Percentiles rank a stretch among this genome's conserved stretches.
phyloP scores from a whole-genome alignment of 1,140 invertebrate species.

The Aphelenchoides besseyi region DNA sequence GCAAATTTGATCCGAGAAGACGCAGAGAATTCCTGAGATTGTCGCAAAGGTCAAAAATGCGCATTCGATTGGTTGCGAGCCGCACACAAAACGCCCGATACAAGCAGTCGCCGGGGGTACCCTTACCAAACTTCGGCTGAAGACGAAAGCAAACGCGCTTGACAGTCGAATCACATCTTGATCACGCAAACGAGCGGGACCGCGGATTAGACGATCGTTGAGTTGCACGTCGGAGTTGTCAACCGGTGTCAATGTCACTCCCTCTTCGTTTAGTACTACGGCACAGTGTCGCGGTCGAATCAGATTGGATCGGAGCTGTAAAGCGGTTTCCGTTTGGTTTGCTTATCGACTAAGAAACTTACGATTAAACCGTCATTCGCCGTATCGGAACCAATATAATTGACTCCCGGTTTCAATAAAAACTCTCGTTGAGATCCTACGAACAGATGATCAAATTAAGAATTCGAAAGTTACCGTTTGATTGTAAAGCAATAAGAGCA shows the following conservation, averaged over 20 bases:
- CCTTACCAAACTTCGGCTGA: slow-evolving; percentile 11
- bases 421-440: no score
- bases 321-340: not conserved
- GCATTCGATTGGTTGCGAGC: not conserved
- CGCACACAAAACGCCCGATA: not conserved
- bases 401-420: slow-evolving; percentile 4
- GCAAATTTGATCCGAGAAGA: not conserved
- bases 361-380: slow-evolving; percentile 11
- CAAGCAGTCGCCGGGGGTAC: not conserved
- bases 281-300: slow-evolving; percentile 74
- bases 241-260: slow-evolving; percentile 43
- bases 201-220: slow-evolving; percentile 21
- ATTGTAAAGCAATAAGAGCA: not conserved
- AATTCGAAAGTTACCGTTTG: not conserved
- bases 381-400: not conserved
- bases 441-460: no score
- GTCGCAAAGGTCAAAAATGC: not conserved
- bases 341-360: slow-evolving; percentile 17
- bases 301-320: slow-evolving; percentile 65
- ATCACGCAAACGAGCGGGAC: slow-evolving; percentile 7
- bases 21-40: not conserved
- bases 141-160: slow-evolving; percentile 4
- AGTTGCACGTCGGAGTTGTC: slow-evolving; percentile 42
- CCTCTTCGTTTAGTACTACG: slow-evolving; percentile 42
- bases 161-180: not conserved